These are phyloP conservation scores for Campylorhamphus procurvoides DNA, from an alignment of 2,113 vertebrate genomes.

Conservation along the genomic window DNA sequence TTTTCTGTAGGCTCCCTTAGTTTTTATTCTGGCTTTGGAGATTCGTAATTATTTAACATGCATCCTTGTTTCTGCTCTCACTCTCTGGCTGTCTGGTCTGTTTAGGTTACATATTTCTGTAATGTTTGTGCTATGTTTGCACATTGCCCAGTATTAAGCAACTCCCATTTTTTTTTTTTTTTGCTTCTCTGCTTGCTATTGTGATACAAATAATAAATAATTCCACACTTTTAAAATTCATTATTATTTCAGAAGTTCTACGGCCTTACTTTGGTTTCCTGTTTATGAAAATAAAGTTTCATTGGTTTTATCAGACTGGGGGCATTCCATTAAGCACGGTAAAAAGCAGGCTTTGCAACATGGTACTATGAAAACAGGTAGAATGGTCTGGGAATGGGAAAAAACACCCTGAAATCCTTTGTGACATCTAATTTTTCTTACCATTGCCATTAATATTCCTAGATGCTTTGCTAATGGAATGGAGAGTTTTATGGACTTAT, in stretches of 20 bases:
- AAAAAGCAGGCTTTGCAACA: not conserved
- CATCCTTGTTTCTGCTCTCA: not conserved
- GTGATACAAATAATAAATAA: conserved; percentile 17
- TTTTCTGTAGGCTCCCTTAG: not conserved
- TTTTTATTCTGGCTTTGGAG: not conserved
- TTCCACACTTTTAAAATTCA: not conserved
- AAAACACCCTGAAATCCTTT: not conserved
- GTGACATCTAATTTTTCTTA: not conserved
- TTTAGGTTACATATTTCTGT: not conserved
- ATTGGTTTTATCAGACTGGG: not conserved
- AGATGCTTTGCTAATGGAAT: not conserved
- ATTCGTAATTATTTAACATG: not conserved
- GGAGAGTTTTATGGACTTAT: not conserved
- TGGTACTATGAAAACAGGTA: not conserved
- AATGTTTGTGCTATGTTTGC: not conserved
- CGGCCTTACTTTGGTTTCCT: not conserved
- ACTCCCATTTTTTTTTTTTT: not conserved
- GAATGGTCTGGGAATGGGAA: not conserved
- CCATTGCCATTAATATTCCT: not conserved
- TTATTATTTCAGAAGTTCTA: conserved; percentile 7
- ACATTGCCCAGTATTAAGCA: not conserved
- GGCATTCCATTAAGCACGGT: not conserved
- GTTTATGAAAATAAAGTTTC: not conserved
- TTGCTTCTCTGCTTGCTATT: not conserved
- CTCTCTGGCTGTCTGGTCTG: not conserved